A percentile compares a stretch with the other conserved stretches of the same genome.
Conservation (phyloP, 2,113 vertebrate species). For the Cacatua alba region DNA sequence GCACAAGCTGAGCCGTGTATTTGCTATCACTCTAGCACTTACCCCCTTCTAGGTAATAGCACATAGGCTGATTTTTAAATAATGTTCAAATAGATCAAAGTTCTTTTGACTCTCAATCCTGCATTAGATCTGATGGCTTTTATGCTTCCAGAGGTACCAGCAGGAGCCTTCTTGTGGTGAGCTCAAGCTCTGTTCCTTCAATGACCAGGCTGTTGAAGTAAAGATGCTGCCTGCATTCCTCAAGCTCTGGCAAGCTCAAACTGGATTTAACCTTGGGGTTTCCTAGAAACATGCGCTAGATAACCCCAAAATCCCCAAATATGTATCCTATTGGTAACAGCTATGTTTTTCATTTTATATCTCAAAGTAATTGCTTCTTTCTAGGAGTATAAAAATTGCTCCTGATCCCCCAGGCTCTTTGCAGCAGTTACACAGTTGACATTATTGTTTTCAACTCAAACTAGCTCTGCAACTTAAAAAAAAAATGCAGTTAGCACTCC, state of each 20-base stretch:
- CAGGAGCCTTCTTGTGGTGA: background rate
- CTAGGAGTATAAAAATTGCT: background rate
- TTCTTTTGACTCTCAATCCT: background rate
- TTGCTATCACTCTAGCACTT: background rate
- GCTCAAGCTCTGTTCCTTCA: background rate
- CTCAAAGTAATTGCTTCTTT: background rate
- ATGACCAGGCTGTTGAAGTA: background rate
- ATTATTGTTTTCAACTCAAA: background rate
- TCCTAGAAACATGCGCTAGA: background rate
- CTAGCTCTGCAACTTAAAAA: background rate
- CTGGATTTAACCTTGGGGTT: background rate
- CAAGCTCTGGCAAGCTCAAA: background rate
- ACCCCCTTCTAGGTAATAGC: background rate
- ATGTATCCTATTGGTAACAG: background rate
- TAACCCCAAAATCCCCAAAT: background rate
- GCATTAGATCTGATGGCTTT: background rate
- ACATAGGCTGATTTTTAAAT: background rate
- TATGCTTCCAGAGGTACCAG: background rate
- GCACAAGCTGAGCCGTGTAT: background rate
- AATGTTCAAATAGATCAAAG: background rate
- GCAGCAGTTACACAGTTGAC: background rate
- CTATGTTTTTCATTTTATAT: background rate
- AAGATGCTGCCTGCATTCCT: background rate
- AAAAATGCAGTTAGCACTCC: background rate
- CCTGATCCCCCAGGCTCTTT: background rate